Evolutionary conservation across 2,888 invertebrate species (phyloP), one percentile per base, ranked within the genome.

Genomic region (Halictus quadricinctus): DNA sequence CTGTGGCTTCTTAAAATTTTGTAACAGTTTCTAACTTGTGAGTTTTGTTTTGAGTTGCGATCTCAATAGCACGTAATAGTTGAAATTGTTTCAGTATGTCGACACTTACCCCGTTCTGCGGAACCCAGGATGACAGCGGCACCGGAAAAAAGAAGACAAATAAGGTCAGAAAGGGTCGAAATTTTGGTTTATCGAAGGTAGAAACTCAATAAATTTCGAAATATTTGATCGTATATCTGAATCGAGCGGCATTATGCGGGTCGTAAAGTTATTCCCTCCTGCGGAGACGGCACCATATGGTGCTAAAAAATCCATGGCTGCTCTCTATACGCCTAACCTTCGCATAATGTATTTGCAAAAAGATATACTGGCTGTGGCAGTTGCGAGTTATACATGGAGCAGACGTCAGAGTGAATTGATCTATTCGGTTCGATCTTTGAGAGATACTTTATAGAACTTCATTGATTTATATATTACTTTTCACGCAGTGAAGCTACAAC

Each of bases 101-200:
- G 0, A 78, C 70, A 92, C 93, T 94, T 91, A 94, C 94, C 93
- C 94, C 94, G 76, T 93, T 93, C 93, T 93, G 89, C 64, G 25
- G 60, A 41, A 66, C 36, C 43, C 72, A 66, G 46, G 46, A 72
- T 18, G 29, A 18, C n/a, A 69, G 36, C n/a, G 25, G 0, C 29
- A 3, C 58, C 69, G 81, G 60, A 66, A 89, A 88, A 78, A 21
- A 54, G 21, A 88, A 41, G 79, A 79, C n/a, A 66, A 73, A 81
- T 18, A 25, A 58, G 21, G 54, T 81, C 48, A 78, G 21, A 78
- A 36, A 8, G 7, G 29, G 66, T 70, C 75, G 21, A 18, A 58
- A 46, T 60, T 18, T 66, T 21, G 46, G 21, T 64, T 64, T 54
- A 58, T 18, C 25, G 58, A 8, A 4, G 70, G 41, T 60, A 41